phyloP scores from a whole-genome alignment of 2,888 invertebrate genomes.

The Steromphala cineraria region DNA sequence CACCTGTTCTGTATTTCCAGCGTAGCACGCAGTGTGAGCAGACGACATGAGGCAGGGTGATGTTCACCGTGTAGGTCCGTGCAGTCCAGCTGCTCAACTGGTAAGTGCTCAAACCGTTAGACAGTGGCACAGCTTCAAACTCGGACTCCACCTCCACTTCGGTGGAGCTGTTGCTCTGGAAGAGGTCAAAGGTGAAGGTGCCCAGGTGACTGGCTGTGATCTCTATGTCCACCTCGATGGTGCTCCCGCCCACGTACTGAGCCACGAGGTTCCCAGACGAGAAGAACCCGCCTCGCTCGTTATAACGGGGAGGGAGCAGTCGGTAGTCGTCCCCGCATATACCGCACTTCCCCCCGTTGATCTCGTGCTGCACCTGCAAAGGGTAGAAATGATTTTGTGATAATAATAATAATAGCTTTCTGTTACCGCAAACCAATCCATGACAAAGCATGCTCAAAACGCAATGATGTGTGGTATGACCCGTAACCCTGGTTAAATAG shows the following conservation, averaged over 20 bases:
- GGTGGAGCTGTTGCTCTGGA: not conserved
- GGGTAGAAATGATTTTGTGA: not conserved
- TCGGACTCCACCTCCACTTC: not conserved
- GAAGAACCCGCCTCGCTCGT: not conserved
- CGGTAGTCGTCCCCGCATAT: not conserved
- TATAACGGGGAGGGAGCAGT: not conserved
- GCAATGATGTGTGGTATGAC: no score
- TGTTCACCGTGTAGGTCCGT: not conserved
- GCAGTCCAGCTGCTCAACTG: not conserved
- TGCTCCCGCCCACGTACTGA: not conserved
- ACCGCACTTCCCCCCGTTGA: not conserved
- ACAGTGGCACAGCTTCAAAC: not conserved
- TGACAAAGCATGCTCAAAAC: no score
- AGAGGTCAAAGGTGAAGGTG: not conserved
- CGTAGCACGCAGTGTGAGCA: not conserved
- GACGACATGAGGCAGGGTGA: not conserved
- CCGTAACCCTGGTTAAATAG: no score
- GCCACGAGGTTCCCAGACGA: not conserved
- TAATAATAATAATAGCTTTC: no score
- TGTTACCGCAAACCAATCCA: no score
- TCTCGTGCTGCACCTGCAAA: not conserved
- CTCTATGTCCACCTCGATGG: not conserved
- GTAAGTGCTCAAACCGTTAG: not conserved
- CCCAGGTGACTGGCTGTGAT: not conserved
- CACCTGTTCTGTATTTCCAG: not conserved